These are phyloP conservation scores for Xenops minutus DNA, from an alignment of 2,797 vertebrate species.

Conservation along the genomic window DNA sequence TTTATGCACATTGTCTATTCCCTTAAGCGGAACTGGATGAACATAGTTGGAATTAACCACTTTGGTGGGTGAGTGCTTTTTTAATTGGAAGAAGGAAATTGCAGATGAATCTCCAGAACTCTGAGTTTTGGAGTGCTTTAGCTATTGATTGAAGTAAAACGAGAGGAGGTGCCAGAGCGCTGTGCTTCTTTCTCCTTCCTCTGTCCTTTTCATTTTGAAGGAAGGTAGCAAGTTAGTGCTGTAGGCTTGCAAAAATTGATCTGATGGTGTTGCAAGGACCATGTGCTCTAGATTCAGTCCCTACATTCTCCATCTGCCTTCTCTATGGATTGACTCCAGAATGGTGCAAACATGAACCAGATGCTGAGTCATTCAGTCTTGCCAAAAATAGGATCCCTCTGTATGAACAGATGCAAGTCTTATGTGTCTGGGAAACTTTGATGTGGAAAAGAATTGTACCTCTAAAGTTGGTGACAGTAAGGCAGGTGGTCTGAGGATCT, in stretches of 20 bases:
- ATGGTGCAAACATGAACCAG: neutral
- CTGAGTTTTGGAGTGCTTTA: neutral
- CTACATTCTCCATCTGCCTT: neutral
- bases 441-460: neutral
- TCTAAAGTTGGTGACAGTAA: neutral
- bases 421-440: neutral
- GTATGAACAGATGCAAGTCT: neutral
- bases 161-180: neutral
- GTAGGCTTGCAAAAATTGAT: neutral
- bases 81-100: neutral
- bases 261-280: neutral
- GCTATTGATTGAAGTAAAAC: neutral
- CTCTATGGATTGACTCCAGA: neutral
- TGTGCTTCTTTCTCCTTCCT: neutral
- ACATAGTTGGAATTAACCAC: neutral
- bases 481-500: neutral
- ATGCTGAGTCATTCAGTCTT: neutral
- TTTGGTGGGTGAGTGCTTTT: neutral
- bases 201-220: neutral
- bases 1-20: neutral
- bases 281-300: neutral
- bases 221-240: neutral
- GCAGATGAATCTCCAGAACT: neutral
- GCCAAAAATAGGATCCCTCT: neutral
- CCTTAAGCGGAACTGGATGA: neutral